Base-by-base conservation (phyloP, 37 sponge, comb jelly and placozoan genomes). In the Chondrosia reniformis region DNA sequence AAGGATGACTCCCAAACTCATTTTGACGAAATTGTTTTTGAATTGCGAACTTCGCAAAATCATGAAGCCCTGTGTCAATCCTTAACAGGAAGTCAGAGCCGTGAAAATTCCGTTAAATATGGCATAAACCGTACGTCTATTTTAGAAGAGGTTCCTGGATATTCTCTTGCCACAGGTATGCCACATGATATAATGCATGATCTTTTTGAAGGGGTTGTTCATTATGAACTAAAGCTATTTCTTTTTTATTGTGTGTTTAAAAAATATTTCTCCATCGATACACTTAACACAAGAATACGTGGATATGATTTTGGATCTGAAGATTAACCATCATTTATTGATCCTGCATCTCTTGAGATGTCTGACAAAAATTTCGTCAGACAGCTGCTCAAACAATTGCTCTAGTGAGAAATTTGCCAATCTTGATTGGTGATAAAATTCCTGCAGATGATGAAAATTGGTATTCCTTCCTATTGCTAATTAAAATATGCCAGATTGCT, bases 171-270 rank as follows among this genome's bases (percentile, higher is more conserved):
- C 33, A 40, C 37, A 9, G 59, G 74, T 71, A 22, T 81, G 40
- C 61, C 84, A 27, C 79, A 84, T 69, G 79, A 84, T 77, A 22
- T 67, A n/a, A 84, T 84, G 84, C 84, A 77, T 32, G 78, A 84
- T 37, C n/a, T 84, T n/a, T 37, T 77, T 3, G 84, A 82, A 43
- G 83, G 83, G 3, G 40, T 82, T 32, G 83, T 32, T n/a, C 63
- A 43, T 22, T 74, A 24, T 25, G 83, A 82, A 63, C 32, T 82
- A 22, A 46, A 39, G 22, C 54, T 74, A 17, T 10, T 82, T 0
- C 63, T 82, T 17, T 4, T 15, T 3, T 66, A 82, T 82, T 74
- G 42, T 21, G 3, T 78, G 17, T 13, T 17, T 45, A 67, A 62
- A n/a, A n/a, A n/a, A n/a, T n/a, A n/a, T n/a, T n/a, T n/a, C n/a